Evolutionary conservation across 2,797 vertebrate species (phyloP).

Genomic region (Platalea minor): DNA sequence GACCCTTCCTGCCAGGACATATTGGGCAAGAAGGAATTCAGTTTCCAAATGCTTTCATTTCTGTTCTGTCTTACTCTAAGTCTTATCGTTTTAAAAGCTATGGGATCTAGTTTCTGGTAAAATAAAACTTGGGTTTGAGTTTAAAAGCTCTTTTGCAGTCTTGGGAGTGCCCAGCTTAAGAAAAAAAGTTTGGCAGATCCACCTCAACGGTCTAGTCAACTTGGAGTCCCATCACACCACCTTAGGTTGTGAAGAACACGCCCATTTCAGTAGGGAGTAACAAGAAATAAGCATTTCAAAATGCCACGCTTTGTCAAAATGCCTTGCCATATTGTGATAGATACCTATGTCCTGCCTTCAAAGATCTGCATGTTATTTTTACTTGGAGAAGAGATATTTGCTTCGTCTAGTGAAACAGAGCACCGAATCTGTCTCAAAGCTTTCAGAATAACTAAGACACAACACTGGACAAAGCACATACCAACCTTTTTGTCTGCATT

Average conservation of each 20-base stretch:
- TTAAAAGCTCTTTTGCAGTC: not conserved
- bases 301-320: not conserved
- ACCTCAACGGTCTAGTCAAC: not conserved
- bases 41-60: conserved; percentile 9
- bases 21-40: not conserved
- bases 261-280: not conserved
- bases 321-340: not conserved
- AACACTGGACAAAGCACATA: not conserved
- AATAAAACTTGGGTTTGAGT: not conserved
- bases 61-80: not conserved
- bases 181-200: not conserved
- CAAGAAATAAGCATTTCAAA: not conserved
- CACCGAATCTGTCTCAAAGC: not conserved
- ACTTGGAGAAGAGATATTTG: not conserved
- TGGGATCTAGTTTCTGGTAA: not conserved
- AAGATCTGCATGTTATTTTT: not conserved
- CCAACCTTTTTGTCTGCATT: not conserved
- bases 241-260: not conserved
- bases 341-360: not conserved
- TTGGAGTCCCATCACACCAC: not conserved
- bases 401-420: not conserved
- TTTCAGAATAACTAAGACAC: not conserved
- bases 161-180: not conserved
- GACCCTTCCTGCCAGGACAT: not conserved
- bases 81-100: conserved; percentile 29